Base-by-base conservation (phyloP, 1,140 invertebrate genomes). In the Leptinotarsa defecta region DNA sequence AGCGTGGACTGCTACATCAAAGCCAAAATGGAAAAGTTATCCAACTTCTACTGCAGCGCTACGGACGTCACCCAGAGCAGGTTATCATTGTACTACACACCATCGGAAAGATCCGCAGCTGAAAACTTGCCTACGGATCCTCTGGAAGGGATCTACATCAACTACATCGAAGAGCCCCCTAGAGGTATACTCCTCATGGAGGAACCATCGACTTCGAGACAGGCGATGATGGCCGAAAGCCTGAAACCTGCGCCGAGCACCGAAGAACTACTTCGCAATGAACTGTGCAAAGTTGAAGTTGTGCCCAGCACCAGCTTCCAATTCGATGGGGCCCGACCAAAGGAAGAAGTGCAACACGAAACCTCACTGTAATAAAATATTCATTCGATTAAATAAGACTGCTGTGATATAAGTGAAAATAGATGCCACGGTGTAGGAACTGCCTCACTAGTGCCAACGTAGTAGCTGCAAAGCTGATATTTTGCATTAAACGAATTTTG, bases 51-150 rank as follows among this genome's bases (percentile, higher is more conserved):
- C 13, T 74, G 76, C 67, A 84, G 84, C 11, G 79, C 84, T 13
- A 80, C 81, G 11, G 88, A 90, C 20, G 89, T 92, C 73, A 83
- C 87, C 6, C 88, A 89, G 79, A 94, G 92, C 83, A 90, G 88
- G 81, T 86, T 91, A 77, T 92, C 91, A 19, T 88, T 94, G 15
- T 95, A 94, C 82, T 95, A 94, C 85, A 94, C 93, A 20, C 93
- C 93, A 11, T 93, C 92, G 4, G 93, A 94, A 82, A 81, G 89
- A 24, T 86, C 85, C 1, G 13, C 81, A 17, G 78, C 77, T 5
- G 83, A 82, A 13, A 79, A 81, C 65, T 80, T 81, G 3, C 71
- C 69, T 20, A 62, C 67, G 13, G 83, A 84, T 48, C 65, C 73
- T 1, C 68, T 81, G 11, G 80, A 78, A 15, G 83, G 81, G 4